Base-by-base conservation (phyloP, 2,888 invertebrate genomes). In the Hypercompe scribonia region DNA sequence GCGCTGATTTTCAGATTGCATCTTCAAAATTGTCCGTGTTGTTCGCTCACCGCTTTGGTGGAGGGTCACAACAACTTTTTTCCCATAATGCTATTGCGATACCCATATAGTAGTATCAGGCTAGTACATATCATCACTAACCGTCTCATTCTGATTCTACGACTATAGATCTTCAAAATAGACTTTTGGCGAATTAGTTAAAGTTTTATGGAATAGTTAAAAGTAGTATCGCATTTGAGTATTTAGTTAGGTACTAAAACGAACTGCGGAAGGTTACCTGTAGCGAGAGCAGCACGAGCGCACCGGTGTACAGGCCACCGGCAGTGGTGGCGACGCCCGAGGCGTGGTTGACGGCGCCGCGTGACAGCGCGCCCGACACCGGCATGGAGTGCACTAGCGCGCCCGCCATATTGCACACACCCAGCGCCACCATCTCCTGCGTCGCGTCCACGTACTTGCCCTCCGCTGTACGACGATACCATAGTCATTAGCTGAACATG, bases 311-410 rank as follows among this genome's bases (percentile, higher is more conserved):
- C 68, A 98, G 95, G 2, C 99, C 99, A 70, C 98, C 98, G 86
- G 98, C 97, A 28, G 99, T 98, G 58, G 98, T 98, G 88, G 97
- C 97, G 5, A 99, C 99, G 15, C 99, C 99, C 86, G 98, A 98
- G 39, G 98, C 98, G 91, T 99, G 98, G 96, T 99, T 99, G 50
- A 99, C 99, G 77, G 99, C 99, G 79, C 99, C 98, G 77, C 98
- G 96, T 11, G 98, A 98, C 90, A 98, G 97, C 8, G 98, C 98
- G 77, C 98, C 99, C 67, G 98, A 98, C 77, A 99, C 98, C 28
- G 99, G 99, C 97, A 99, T 98, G 2, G 99, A 98, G 68, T 97
- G 97, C 83, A 98, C 98, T 88, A 99, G 98, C 31, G 98, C 97
- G 3, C 99, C 98, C 72, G 98, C 94, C 73, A 99, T 96, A 93